Evolutionary conservation across 2,113 vertebrate species (phyloP), one percentile per base, ranked within the genome.

Genomic region (Rostratula benghalensis): DNA sequence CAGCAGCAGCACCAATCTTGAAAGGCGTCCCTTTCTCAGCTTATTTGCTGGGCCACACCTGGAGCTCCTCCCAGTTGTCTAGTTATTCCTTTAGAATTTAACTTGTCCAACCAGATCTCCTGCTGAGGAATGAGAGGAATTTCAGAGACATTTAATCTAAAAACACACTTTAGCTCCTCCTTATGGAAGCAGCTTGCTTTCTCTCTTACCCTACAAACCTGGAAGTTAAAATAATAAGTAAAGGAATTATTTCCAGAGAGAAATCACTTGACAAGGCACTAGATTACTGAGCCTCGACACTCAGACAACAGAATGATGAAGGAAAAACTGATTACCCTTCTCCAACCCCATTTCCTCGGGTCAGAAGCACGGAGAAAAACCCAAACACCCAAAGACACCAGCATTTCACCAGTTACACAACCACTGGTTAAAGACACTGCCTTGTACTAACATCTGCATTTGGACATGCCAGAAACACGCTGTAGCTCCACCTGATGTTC

Each of bases 391-490:
- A 54, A 70, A 4, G 3, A 27, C 60, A 63, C 9, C 4, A 1
- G 41, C 9, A 54, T 21, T 41, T 39, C 68, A 60, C 21, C 73
- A 17, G n/a, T 4, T 77, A 33, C 76, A 37, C 51, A 78, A 9
- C 15, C 59, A 61, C 33, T 0, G 0, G n/a, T 21, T 14, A 22
- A 2, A 73, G 68, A 39, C 1, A 0, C 21, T 18, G 73, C 59
- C 61, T n/a, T 33, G 28, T 6, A 41, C 24, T 11, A 31, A 13
- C 31, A 30, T 4, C 28, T 0, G 1, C 0, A 0, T n/a, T 11
- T 19, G 31, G 37, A 33, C 3, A 0, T 10, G 9, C 27, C 37
- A 91, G 21, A 43, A 87, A 57, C 1, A 0, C 0, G 0, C 31
- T 37, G 28, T 4, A 76, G 35, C 24, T 73, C 54, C 59, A 57